Evolutionary conservation across 2,888 invertebrate species (phyloP).

Genomic region (Chouioia cunea): DNA sequence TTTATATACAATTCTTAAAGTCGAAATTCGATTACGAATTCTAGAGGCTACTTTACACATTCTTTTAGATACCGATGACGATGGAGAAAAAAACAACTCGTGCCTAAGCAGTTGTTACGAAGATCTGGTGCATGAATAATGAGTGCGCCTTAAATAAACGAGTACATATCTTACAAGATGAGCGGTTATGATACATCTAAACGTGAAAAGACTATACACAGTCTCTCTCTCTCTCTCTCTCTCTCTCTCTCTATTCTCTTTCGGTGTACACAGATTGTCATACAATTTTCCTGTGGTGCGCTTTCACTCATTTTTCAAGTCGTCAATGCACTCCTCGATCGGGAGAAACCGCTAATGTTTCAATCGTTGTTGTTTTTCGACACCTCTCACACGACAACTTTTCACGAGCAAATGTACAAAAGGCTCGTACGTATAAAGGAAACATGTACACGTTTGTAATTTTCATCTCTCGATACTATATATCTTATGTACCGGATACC

Average conservation of each 20-base stretch:
- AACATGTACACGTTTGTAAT: no score
- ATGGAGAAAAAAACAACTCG: not conserved
- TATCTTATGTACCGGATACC: not conserved
- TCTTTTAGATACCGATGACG: conserved; percentile 3
- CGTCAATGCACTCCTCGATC: not conserved
- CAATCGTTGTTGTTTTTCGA: conserved; percentile 6
- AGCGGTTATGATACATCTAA: conserved; percentile 30
- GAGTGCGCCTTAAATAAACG: conserved; percentile 44
- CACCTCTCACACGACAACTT: not conserved
- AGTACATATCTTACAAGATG: conserved; percentile 39
- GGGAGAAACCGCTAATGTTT: conserved; percentile 20
- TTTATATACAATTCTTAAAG: conserved; percentile 38
- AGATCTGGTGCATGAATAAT: conserved; percentile 43
- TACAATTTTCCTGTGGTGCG: conserved; percentile 29
- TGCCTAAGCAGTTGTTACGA: not conserved
- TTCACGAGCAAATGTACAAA: no score
- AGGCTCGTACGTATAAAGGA: no score
- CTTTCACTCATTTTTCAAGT: conserved; percentile 17
- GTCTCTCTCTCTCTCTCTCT: no score
- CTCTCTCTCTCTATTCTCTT: no score
- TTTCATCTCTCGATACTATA: no score
- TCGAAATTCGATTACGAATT: conserved; percentile 35
- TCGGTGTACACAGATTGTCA: conserved; percentile 46
- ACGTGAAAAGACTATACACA: conserved; percentile 35
- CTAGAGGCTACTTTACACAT: conserved; percentile 10